Evolutionary conservation across 2,888 invertebrate species (phyloP).

Genomic region (Linyphia triangularis): DNA sequence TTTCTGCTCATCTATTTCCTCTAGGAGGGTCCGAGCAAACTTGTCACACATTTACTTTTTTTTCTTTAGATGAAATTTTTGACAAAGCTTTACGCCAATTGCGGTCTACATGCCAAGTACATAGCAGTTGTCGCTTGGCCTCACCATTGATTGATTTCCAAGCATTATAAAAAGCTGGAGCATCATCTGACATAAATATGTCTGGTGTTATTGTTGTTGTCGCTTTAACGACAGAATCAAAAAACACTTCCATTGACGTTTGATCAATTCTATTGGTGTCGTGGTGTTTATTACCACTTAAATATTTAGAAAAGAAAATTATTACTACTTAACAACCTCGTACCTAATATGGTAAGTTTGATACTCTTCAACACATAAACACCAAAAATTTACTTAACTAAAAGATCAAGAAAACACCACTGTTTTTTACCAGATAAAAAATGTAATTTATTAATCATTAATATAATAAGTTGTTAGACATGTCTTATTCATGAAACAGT

Average conservation of each 20-base stretch:
- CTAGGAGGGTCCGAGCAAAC: neutral
- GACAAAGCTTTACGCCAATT: conserved; percentile 26
- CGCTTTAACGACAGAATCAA: conserved; percentile 8
- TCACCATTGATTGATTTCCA: conserved; percentile 69
- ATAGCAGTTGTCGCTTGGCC: conserved; percentile 36
- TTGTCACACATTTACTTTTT: conserved; percentile 19
- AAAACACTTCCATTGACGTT: conserved; percentile 22
- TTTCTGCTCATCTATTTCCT: neutral
- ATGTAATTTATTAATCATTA: too few species aligned
- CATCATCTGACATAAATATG: conserved; percentile 75
- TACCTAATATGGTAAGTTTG: too few species aligned
- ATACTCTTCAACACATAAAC: too few species aligned
- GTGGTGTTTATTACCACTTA: too few species aligned
- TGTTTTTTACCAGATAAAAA: too few species aligned
- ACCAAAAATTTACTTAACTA: too few species aligned
- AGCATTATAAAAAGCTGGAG: conserved; percentile 71
- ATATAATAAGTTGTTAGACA: too few species aligned
- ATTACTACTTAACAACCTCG: too few species aligned
- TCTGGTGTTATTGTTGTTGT: too few species aligned
- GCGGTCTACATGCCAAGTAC: conserved; percentile 72
- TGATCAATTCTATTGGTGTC: conserved; percentile 12
- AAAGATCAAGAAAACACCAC: too few species aligned
- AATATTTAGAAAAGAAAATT: too few species aligned
- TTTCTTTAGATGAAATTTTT: neutral
- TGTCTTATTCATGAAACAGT: too few species aligned